A percentile compares a stretch with the other conserved stretches of the same genome.
phyloP scores from a whole-genome alignment of 2,113 vertebrate species.

The Enhydra lutris region DNA sequence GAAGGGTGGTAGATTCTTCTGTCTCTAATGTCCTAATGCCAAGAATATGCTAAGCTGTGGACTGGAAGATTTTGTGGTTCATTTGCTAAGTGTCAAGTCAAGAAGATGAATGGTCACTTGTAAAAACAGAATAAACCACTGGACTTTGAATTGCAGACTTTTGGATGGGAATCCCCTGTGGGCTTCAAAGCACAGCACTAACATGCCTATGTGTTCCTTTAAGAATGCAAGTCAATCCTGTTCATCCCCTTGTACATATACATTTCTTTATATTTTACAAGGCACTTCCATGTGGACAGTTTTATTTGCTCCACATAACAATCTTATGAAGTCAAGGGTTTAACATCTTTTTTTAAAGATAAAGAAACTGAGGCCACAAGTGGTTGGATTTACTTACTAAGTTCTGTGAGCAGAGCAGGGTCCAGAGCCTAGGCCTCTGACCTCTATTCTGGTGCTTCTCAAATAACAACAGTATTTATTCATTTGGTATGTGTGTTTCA shows the following conservation, averaged over 20 bases:
- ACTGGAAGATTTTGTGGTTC: conserved; percentile 37
- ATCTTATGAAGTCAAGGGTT: conserved; percentile 34
- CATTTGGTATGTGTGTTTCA: background rate
- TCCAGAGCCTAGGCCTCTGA: background rate
- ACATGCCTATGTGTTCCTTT: background rate
- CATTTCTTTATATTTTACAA: conserved; percentile 43
- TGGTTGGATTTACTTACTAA: background rate
- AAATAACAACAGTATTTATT: background rate
- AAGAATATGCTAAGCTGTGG: conserved; percentile 39
- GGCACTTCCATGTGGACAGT: conserved; percentile 40
- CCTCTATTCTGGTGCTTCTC: background rate
- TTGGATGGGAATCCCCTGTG: background rate
- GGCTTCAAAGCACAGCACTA: background rate
- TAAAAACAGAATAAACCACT: conserved; percentile 48
- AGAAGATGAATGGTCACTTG: conserved; percentile 52
- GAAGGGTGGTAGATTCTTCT: background rate
- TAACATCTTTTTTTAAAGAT: conserved; percentile 45
- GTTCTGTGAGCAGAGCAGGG: background rate
- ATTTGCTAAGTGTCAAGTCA: conserved; percentile 45
- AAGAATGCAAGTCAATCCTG: background rate
- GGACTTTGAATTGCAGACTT: background rate
- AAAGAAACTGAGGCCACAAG: conserved; percentile 1
- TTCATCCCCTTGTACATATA: background rate
- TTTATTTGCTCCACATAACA: conserved; percentile 61
- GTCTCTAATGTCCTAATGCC: background rate